These are phyloP conservation scores for Pollenia amentaria DNA, from an alignment of 2,888 invertebrate genomes.

Conservation along the genomic window DNA sequence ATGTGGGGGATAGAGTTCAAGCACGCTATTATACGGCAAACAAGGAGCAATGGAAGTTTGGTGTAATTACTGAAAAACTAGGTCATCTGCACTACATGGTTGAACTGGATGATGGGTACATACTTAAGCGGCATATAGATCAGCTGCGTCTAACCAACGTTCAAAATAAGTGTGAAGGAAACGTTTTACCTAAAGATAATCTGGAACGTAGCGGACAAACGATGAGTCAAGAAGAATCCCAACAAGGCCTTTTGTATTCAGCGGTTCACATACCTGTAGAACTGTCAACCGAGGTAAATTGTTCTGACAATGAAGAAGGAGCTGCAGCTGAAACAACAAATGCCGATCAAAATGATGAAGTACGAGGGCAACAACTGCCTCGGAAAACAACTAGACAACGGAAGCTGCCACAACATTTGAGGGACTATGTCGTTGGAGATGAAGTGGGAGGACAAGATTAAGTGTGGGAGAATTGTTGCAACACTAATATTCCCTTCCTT, in stretches of 20 bases:
- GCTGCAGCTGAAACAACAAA: background rate
- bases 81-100: slow-evolving; percentile 46
- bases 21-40: slow-evolving; percentile 33
- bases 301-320: background rate
- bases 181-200: background rate
- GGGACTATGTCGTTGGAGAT: slow-evolving; percentile 18
- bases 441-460: slow-evolving; percentile 9
- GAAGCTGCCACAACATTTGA: slow-evolving; percentile 5
- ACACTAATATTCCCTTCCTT: too few species aligned
- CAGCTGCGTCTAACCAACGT: slow-evolving; percentile 21
- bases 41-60: slow-evolving; percentile 21
- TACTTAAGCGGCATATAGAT: slow-evolving; percentile 36
- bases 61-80: slow-evolving; percentile 21
- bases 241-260: background rate
- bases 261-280: background rate
- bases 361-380: too few species aligned
- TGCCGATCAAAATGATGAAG: slow-evolving; percentile 6
- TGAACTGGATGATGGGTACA: slow-evolving; percentile 29
- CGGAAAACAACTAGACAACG: slow-evolving; percentile 9
- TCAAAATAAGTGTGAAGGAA: slow-evolving; percentile 8
- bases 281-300: background rate
- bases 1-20: slow-evolving; percentile 52
- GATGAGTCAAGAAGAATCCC: background rate
- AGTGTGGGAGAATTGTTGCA: background rate
- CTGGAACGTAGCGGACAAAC: background rate